Evolutionary conservation across 2,888 invertebrate genomes (phyloP), one percentile per base, ranked within the genome.

Genomic region (Nomada ferruginata): DNA sequence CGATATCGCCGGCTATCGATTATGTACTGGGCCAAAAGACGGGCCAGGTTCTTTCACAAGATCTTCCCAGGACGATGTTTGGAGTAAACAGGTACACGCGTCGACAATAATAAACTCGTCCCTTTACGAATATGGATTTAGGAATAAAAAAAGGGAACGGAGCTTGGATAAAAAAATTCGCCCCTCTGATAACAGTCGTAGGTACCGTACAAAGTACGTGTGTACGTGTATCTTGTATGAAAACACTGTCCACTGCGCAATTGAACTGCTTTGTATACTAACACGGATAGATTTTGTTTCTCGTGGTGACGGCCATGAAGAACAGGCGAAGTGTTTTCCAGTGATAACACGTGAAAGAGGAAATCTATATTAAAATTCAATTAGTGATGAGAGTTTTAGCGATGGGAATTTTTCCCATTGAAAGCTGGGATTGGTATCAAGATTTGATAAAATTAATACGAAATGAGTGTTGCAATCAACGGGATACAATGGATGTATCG

Each of bases 1-100:
- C 91, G 91, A 90, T 89, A 87, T 87, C 82, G 76, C 42, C 55
- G 26, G 47, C 47, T 23, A 42, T 52, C 77, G 78, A 73, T 44
- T 23, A 42, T 79, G 63, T 73, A 68, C 75, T 69, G 81, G 79
- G 83, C 82, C 64, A 81, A 74, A 88, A 7, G 89, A 60, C 88
- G 79, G 86, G 87, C 90, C 91, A 91, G 91, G 92, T 92, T 91
- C 91, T 91, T 90, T 90, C 92, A 89, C 82, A 87, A 85, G 89
- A 90, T 87, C 84, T 82, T 83, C 68, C 78, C 74, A 66, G 50
- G 61, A 72, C 57, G 42, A 79, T 79, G 75, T 82, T 86, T 72
- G 81, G 79, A 29, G 63, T 69, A 84, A 80, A 72, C 79, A 15
- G 82, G 86, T 82, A 79, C 77, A 70, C 20, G 47, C 78, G n/a